phyloP scores from a whole-genome alignment of 35 echinoderm and acorn worm species.

The Eucidaris tribuloides region DNA sequence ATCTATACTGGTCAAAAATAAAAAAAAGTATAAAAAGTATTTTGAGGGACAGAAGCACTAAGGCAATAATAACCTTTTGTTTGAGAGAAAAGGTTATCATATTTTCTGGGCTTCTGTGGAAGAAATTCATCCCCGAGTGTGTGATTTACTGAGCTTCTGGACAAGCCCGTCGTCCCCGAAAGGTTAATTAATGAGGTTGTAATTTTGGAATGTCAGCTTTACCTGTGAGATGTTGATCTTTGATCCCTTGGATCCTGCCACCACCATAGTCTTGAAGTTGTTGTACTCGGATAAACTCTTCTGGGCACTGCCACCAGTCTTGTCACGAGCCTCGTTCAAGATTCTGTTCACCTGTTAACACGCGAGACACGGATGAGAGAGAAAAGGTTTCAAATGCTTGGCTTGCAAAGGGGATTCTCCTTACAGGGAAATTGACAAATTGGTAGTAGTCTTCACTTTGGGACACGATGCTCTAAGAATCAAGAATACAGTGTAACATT shows the following conservation, averaged over 20 bases:
- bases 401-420: no score
- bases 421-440: no score
- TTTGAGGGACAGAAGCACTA: not conserved
- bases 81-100: no score
- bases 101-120: no score
- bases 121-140: no score
- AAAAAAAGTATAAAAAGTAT: not conserved
- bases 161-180: no score
- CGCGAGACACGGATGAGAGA: no score
- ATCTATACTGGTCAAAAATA: no score
- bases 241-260: constrained; percentile 96
- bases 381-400: no score
- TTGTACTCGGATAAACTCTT: constrained; percentile 99
- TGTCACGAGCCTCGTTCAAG: constrained; percentile 99
- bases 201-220: not conserved
- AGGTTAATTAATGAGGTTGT: no score
- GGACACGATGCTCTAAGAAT: not conserved
- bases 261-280: constrained; percentile 99
- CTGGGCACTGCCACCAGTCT: constrained; percentile 99
- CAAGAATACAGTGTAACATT: not conserved
- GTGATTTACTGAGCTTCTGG: no score
- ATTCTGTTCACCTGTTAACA: constrained; percentile 97
- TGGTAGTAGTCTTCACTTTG: no score
- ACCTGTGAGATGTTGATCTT: constrained; percentile 99
- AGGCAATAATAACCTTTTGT: not conserved